These are phyloP conservation scores for Etheostoma nigrum DNA, from an alignment of 2,797 vertebrate genomes.

Conservation along the genomic window DNA sequence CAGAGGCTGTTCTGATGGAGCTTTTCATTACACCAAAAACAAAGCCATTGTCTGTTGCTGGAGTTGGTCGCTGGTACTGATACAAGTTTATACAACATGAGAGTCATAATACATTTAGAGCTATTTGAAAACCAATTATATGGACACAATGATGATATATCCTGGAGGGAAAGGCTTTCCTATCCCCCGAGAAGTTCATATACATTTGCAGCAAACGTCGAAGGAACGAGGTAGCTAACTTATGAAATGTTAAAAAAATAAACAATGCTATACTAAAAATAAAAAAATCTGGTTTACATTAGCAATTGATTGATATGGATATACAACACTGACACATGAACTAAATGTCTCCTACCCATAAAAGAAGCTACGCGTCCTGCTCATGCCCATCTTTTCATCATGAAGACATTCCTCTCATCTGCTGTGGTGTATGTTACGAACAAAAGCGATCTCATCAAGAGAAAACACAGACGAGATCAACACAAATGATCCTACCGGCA, in stretches of 20 bases:
- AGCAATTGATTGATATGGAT: constrained; percentile 48
- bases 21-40: constrained; percentile 7
- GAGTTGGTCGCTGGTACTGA: background rate
- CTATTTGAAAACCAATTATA: constrained; percentile 38
- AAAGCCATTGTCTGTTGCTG: constrained; percentile 22
- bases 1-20: background rate
- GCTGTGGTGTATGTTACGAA: too few species aligned
- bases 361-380: constrained; percentile 28
- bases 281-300: constrained; percentile 44
- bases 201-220: constrained; percentile 37
- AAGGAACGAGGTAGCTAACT: constrained; percentile 77
- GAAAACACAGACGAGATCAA: background rate
- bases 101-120: constrained; percentile 41
- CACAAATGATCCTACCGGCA: background rate
- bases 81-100: constrained; percentile 18
- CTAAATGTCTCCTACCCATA: constrained; percentile 36
- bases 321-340: constrained; percentile 36
- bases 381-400: constrained; percentile 5
- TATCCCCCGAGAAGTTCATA: constrained; percentile 35
- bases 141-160: constrained; percentile 35
- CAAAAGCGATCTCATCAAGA: too few species aligned
- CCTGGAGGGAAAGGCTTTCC: constrained; percentile 33
- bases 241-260: constrained; percentile 51
- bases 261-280: constrained; percentile 51
- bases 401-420: too few species aligned